Base-by-base conservation (phyloP, 1,140 invertebrate species). In the Augochlora pura region DNA sequence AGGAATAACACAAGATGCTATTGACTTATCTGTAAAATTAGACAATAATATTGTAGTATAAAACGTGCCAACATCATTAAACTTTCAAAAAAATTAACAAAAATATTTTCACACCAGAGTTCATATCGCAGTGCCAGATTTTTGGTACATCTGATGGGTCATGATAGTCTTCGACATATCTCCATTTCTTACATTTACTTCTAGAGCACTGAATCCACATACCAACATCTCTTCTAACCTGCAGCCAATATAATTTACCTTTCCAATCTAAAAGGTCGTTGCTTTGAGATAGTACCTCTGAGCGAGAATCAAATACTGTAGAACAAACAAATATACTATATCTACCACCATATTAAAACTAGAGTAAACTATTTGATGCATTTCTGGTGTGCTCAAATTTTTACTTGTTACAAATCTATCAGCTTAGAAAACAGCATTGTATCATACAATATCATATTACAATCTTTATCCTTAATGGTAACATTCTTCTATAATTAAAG, bases 101-200 rank as follows among this genome's bases (percentile, higher is more conserved):
- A 46, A 64, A 62, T 25, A 46, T 39, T 39, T 25, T 49, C 66
- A 42, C 18, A 95, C 94, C 94, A 88, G 90, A 84, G 86, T 95
- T 95, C 94, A 95, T 94, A 38, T 90, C 80, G 83, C 95, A 96
- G 82, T 92, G 94, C 95, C 95, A 96, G 46, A 93, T 91, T 9
- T 93, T 89, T 16, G 95, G 95, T 38, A 96, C 85, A 60, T 94
- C 91, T 32, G 93, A 72, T 4, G 94, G 94, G 89, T 96, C 95
- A 12, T 94, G 89, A 9, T 94, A 91, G 57, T 94, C 69, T 1
- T 92, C 86, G 6, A 94, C 80, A 71, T 94, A 94, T 54, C 95
- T 92, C 94, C 94, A 95, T 76, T 94, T 94, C 76, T 93, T 85
- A 86, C 95, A 96, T 7, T 86, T 88, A 59, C 92, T 92, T 68